Percentiles rank a stretch among this genome's conserved stretches.
These are phyloP conservation scores for Agriopis leucophaearia DNA, from an alignment of 2,888 invertebrate genomes.

Conservation along the genomic window DNA sequence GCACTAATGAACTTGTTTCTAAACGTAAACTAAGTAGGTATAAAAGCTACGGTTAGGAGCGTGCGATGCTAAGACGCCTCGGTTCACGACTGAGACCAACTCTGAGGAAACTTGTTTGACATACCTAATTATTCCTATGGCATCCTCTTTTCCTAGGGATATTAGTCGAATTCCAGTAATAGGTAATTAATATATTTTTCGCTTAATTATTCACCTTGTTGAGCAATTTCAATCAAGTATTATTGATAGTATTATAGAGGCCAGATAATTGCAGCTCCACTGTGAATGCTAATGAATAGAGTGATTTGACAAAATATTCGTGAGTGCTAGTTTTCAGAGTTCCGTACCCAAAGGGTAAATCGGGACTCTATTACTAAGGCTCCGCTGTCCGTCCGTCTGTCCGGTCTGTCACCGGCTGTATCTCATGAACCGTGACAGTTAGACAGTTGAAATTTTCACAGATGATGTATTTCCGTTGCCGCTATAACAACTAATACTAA, in stretches of 20 bases:
- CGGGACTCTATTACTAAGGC: too few relatives aligned
- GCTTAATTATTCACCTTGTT: conserved; percentile 14
- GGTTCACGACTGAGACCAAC: conserved; percentile 25
- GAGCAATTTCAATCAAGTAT: conserved; percentile 11
- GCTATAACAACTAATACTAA: too few relatives aligned
- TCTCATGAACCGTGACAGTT: too few relatives aligned
- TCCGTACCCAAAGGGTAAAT: too few relatives aligned
- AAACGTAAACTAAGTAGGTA: neutral
- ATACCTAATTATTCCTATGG: conserved; percentile 22
- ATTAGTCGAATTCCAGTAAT: conserved; percentile 19
- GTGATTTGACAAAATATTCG: neutral
- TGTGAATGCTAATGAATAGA: neutral
- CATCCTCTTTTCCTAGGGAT: conserved; percentile 23
- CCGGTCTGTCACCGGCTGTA: too few relatives aligned
- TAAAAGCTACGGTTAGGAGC: conserved; percentile 11
- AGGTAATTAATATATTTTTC: conserved; percentile 10
- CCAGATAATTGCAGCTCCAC: neutral
- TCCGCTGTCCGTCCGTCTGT: too few relatives aligned
- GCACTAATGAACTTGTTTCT: conserved; percentile 20
- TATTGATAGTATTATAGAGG: neutral
- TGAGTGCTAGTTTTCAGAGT: too few relatives aligned
- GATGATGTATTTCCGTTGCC: too few relatives aligned
- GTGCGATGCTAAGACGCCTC: conserved; percentile 30
- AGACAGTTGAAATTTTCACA: too few relatives aligned
- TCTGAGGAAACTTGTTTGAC: conserved; percentile 23